Conservation (phyloP, 1,140 invertebrate species). For the Chymomyza costata region DNA sequence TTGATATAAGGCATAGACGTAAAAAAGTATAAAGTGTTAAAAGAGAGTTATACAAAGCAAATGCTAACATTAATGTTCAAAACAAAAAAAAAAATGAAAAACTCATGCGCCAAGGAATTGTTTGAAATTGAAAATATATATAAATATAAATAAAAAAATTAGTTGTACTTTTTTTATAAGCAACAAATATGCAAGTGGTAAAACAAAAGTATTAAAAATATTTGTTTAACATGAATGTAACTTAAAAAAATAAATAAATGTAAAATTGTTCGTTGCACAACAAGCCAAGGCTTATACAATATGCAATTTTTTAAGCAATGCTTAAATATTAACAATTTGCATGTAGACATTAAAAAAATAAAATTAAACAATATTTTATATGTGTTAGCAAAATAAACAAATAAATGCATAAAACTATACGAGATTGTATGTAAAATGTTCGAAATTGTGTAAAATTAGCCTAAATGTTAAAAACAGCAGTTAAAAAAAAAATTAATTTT, state of each 20-base stretch:
- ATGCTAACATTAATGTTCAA: constrained; percentile 52
- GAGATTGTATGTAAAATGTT: background rate
- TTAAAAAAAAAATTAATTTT: constrained; percentile 2
- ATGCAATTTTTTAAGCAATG: too few relatives aligned
- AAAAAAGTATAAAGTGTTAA: constrained; percentile 6
- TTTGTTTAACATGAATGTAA: constrained; percentile 18
- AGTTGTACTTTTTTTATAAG: constrained; percentile 45
- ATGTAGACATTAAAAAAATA: constrained; percentile 15
- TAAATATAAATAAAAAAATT: constrained; percentile 43
- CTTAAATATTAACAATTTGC: background rate
- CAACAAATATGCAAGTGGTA: constrained; percentile 20
- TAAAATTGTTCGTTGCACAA: too few relatives aligned
- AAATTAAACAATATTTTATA: background rate
- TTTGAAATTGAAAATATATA: constrained; percentile 45
- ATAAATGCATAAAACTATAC: background rate
- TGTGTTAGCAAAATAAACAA: background rate
- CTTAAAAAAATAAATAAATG: background rate
- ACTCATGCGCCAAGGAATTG: constrained; percentile 73
- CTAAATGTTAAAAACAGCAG: background rate
- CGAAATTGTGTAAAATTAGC: background rate
- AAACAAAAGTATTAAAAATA: constrained; percentile 37
- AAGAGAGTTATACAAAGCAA: background rate
- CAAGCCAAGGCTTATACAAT: too few relatives aligned
- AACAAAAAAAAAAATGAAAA: constrained; percentile 37
- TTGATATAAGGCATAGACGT: background rate